phyloP scores from a whole-genome alignment of 2,888 invertebrate species.

The Coleophora deauratella region DNA sequence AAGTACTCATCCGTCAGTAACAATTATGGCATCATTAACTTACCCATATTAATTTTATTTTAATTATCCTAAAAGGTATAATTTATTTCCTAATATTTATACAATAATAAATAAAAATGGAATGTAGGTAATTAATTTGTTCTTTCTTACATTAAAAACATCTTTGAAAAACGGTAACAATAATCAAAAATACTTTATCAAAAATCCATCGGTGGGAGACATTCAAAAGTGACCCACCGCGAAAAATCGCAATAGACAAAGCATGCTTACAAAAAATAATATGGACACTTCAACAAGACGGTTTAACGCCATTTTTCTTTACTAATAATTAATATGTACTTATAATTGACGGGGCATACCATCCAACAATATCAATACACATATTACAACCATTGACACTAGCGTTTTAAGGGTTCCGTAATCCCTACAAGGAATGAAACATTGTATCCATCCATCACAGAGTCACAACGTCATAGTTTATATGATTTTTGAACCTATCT shows the following conservation, averaged over 20 bases:
- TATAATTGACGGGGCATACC: slow-evolving; percentile 63
- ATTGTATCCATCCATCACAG: too few relatives aligned
- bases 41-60: slow-evolving; percentile 32
- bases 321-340: too few relatives aligned
- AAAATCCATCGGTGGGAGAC: slow-evolving; percentile 37
- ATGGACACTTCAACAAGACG: slow-evolving; percentile 54
- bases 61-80: slow-evolving; percentile 23
- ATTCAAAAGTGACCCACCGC: slow-evolving; percentile 21
- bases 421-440: too few relatives aligned
- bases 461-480: too few relatives aligned
- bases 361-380: slow-evolving; percentile 28
- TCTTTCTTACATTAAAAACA: slow-evolving; percentile 39
- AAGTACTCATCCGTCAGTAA: slow-evolving; percentile 51
- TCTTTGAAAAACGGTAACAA: slow-evolving; percentile 57
- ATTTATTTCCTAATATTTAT: slow-evolving; percentile 32
- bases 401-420: too few relatives aligned
- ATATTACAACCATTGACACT: slow-evolving; percentile 41
- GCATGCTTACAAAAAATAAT: slow-evolving; percentile 38
- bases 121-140: slow-evolving; percentile 48
- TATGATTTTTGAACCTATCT: too few relatives aligned
- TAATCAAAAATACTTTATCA: slow-evolving; percentile 57
- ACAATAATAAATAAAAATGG: slow-evolving; percentile 48
- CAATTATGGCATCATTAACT: slow-evolving; percentile 63
- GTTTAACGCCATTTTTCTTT: slow-evolving; percentile 32
- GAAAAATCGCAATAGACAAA: slow-evolving; percentile 27